Base-by-base conservation (phyloP, 1,140 invertebrate genomes). In the Branchinecta lindahli region DNA sequence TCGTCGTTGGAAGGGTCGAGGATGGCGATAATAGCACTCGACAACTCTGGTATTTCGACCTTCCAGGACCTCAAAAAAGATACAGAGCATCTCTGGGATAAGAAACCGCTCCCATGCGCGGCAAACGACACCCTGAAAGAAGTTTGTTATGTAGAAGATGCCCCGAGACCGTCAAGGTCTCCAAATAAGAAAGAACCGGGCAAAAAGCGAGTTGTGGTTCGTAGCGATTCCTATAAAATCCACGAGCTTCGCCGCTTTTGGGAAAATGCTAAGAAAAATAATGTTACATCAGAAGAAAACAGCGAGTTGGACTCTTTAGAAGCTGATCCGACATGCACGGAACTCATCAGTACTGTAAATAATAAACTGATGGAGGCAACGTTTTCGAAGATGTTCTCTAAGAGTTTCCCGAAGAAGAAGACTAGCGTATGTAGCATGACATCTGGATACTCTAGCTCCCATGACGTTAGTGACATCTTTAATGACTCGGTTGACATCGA, bases 181-280 rank as follows among this genome's bases (percentile, higher is more conserved):
- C 6, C 52, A 12, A 61, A 61, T 20, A 61, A 12, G 12, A 61
- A 61, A 61, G 12, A 61, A 20, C 12, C 52, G 18, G 12, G 18
- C 52, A 61, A 61, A 61, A 61, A 61, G 52, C 52, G 52, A 15
- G 52, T 61, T 61, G 52, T 61, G 12, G 52, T 61, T 61, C 12
- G 18, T 15, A 61, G 52, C 6, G 52, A 61, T 20, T 61, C 52
- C 12, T 6, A 15, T 61, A 61, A 61, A 61, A 20, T 61, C 1
- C 52, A 61, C 18, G 52, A 61, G 18, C 52, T 61, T 12, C 12
- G 18, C 2, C 52, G 52, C 12, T 61, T 61, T 61, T 61, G 52
- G 52, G 52, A 61, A 61, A 61, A 61, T 61, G 52, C 52, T 12
- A 61, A 61, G 18, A 61, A 61, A 20, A 12, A 61, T 1, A 61